phyloP scores from a whole-genome alignment of 2,888 invertebrate species.

The Amblyteles armatorius region DNA sequence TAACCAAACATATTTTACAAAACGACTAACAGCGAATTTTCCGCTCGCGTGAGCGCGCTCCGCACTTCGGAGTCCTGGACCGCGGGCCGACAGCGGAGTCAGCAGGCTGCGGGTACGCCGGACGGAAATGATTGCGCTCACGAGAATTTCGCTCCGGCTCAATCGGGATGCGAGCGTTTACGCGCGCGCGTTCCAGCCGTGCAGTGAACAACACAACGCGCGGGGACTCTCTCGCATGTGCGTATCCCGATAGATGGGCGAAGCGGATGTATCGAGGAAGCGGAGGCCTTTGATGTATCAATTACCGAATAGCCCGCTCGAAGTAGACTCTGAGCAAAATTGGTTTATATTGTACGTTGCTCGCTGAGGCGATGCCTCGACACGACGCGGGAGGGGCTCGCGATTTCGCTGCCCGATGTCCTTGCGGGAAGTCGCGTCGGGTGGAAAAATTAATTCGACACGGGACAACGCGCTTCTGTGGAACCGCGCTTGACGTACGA shows the following conservation, averaged over 20 bases:
- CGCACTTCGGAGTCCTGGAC: constrained; percentile 28
- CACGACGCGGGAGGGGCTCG: neutral
- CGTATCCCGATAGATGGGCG: constrained; percentile 49
- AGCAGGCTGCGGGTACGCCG: constrained; percentile 50
- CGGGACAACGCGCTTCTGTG: constrained; percentile 27
- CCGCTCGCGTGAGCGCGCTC: constrained; percentile 61
- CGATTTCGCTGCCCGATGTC: neutral
- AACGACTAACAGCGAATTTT: constrained; percentile 63
- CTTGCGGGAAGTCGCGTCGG: constrained; percentile 9
- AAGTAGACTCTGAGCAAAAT: constrained; percentile 62
- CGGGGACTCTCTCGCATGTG: constrained; percentile 31
- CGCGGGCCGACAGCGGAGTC: constrained; percentile 50
- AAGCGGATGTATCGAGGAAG: constrained; percentile 63
- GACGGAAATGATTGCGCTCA: constrained; percentile 66
- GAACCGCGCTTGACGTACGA: constrained; percentile 7
- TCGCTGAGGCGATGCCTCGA: constrained; percentile 14
- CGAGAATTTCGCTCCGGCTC: constrained; percentile 58
- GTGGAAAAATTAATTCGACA: constrained; percentile 42
- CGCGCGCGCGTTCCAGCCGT: constrained; percentile 37
- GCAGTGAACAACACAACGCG: constrained; percentile 38
- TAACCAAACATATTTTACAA: constrained; percentile 66
- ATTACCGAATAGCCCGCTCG: constrained; percentile 70
- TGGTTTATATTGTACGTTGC: constrained; percentile 55
- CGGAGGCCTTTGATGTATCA: constrained; percentile 73
- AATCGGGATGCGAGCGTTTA: constrained; percentile 49